A percentile compares a stretch with the other conserved stretches of the same genome.
These are phyloP conservation scores for Drosophila mercatorum DNA, from an alignment of 2,888 invertebrate species.

Conservation along the genomic window DNA sequence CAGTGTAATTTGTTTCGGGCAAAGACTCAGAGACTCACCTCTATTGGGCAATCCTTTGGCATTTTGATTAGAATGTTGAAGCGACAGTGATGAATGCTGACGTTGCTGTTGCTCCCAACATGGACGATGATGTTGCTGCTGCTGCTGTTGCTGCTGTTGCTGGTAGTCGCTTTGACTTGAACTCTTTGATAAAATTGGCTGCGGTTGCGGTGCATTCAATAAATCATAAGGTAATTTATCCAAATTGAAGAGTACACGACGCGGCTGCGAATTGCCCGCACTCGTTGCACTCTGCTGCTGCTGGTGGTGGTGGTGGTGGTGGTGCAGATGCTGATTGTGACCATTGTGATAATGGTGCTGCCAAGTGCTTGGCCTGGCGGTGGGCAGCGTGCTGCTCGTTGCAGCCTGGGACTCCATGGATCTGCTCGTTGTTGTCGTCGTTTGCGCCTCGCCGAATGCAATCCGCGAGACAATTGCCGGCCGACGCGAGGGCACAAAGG, in stretches of 20 bases:
- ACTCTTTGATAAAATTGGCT: slow-evolving; percentile 70
- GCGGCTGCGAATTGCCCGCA: slow-evolving; percentile 64
- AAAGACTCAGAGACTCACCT: slow-evolving; percentile 80
- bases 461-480: slow-evolving; percentile 82
- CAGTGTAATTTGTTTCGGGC: slow-evolving; percentile 65
- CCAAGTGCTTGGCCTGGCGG: slow-evolving; percentile 60
- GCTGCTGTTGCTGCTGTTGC: slow-evolving; percentile 46
- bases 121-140: slow-evolving; percentile 59
- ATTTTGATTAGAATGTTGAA: slow-evolving; percentile 83
- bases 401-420: slow-evolving; percentile 18
- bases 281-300: slow-evolving; percentile 42
- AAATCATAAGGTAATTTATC: slow-evolving; percentile 84
- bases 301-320: slow-evolving; percentile 48
- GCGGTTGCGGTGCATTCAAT: slow-evolving; percentile 82
- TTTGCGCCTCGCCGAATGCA: slow-evolving; percentile 81
- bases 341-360: slow-evolving; percentile 64
- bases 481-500: slow-evolving; percentile 74
- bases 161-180: slow-evolving; percentile 63
- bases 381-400: slow-evolving; percentile 48
- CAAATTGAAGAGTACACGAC: slow-evolving; percentile 84
- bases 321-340: slow-evolving; percentile 58
- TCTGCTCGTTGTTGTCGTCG: slow-evolving; percentile 40
- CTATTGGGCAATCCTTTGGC: slow-evolving; percentile 85
- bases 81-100: slow-evolving; percentile 83
- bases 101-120: slow-evolving; percentile 71